Conservation (phyloP, 92 coral and sea anemone genomes). For the Isaurus tuberculatus region DNA sequence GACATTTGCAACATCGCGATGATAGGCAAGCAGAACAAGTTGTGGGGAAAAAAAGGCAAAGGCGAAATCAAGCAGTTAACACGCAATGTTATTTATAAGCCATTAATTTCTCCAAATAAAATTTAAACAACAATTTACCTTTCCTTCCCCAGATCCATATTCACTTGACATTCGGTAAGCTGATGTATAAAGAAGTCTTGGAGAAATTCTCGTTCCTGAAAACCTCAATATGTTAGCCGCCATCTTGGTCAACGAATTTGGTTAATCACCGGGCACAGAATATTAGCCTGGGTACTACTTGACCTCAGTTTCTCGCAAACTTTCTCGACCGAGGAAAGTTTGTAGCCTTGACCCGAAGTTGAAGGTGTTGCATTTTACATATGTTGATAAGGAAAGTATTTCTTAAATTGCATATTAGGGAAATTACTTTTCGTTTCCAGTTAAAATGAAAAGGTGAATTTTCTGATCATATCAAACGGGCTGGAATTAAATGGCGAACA, state of each 20-base stretch:
- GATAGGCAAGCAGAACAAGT: not conserved
- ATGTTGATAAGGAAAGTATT: not conserved
- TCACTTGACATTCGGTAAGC: constrained; percentile 72
- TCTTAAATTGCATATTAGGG: not conserved
- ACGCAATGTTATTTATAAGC: no score
- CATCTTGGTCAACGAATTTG: constrained; percentile 63
- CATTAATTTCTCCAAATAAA: not conserved
- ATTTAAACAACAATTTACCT: constrained; percentile 47
- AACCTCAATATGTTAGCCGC: constrained; percentile 65
- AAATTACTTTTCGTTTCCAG: not conserved
- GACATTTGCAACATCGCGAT: no score
- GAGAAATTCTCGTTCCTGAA: constrained; percentile 55
- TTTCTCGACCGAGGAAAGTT: not conserved
- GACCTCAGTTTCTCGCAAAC: not conserved
- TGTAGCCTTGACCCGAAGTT: constrained; percentile 11
- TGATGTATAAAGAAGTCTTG: constrained; percentile 55
- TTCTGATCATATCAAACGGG: not conserved
- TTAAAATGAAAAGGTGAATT: constrained; percentile 59
- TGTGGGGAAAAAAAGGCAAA: no score
- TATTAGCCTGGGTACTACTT: constrained; percentile 13
- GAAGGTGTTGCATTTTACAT: constrained; percentile 3
- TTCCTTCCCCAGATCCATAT: constrained; percentile 93
- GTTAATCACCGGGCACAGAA: not conserved
- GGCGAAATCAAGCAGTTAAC: no score
- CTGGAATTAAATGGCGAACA: constrained; percentile 14